These are phyloP conservation scores for Palythoa heliodiscus DNA, from an alignment of 92 coral and sea anemone species.

Conservation along the genomic window DNA sequence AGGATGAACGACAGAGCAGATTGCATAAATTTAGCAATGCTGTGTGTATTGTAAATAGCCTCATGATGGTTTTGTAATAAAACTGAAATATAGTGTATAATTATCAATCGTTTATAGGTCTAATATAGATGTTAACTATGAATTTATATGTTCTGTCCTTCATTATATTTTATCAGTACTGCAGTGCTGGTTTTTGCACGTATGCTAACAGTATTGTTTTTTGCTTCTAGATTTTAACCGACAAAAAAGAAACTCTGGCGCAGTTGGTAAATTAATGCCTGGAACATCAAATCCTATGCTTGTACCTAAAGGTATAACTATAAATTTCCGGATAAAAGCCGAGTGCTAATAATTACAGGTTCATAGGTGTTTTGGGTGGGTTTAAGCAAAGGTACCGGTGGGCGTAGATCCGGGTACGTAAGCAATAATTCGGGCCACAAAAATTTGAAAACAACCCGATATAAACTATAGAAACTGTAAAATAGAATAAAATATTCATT, in stretches of 20 bases:
- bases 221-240: background rate
- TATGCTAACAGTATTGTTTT: background rate
- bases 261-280: background rate
- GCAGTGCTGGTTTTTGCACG: background rate
- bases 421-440: too few relatives aligned
- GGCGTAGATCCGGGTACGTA: background rate
- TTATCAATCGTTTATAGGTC: too few relatives aligned
- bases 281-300: conserved; percentile 23
- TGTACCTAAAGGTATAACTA: conserved; percentile 4
- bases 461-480: too few relatives aligned
- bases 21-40: too few relatives aligned
- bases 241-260: conserved; percentile 6
- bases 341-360: too few relatives aligned
- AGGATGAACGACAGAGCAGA: too few relatives aligned
- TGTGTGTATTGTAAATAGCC: background rate
- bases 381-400: background rate
- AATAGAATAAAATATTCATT: too few relatives aligned
- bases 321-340: background rate
- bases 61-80: background rate
- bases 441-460: too few relatives aligned
- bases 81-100: too few relatives aligned
- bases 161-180: background rate
- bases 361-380: background rate
- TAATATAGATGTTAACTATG: background rate
- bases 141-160: too few relatives aligned